Base-by-base conservation (phyloP, 1,140 invertebrate genomes). In the Zaprionus taronus region DNA sequence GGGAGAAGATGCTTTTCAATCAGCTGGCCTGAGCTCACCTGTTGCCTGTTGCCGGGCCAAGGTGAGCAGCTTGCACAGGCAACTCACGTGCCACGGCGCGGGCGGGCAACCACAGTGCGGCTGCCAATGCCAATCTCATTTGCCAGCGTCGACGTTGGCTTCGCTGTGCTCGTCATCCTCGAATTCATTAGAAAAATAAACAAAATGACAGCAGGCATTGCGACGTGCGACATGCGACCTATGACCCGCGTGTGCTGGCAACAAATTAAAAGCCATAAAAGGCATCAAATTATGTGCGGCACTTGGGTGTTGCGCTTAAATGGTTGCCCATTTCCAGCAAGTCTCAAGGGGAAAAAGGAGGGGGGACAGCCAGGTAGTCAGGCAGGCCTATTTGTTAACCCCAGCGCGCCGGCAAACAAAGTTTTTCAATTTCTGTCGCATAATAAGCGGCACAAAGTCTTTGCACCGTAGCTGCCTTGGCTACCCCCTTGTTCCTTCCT, bases 351-450 rank as follows among this genome's bases (percentile, higher is more conserved):
- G 31, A 36, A 38, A n/a, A 15, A 26, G n/a, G 22, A 55, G 20
- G 65, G 14, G 12, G 65, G 28, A 41, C 28, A 9, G 28, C 7
- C 28, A 69, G 58, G n/a, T 56, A 64, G 73, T 17, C 61, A 73
- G 70, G 64, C 60, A 68, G 65, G 78, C 84, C 84, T 89, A 87
- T 87, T 87, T 87, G 84, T 87, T 87, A 87, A 87, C 84, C 84
- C 84, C 85, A 89, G 75, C 85, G 79, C 72, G 85, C 75, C 72
- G 78, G 81, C 85, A 89, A 89, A 89, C 85, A 89, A 89, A 89
- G 85, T 89, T 89, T 89, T 89, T 89, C 85, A 89, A 89, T 89
- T 89, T 89, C 85, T 90, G 85, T 81, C 81, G 85, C 85, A 89
- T 89, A 89, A 89, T 89, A 90, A 85, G 84, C 71, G 81, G 63